These are phyloP conservation scores for Chionoecetes opilio DNA, from an alignment of 1,140 invertebrate genomes.

Conservation along the genomic window DNA sequence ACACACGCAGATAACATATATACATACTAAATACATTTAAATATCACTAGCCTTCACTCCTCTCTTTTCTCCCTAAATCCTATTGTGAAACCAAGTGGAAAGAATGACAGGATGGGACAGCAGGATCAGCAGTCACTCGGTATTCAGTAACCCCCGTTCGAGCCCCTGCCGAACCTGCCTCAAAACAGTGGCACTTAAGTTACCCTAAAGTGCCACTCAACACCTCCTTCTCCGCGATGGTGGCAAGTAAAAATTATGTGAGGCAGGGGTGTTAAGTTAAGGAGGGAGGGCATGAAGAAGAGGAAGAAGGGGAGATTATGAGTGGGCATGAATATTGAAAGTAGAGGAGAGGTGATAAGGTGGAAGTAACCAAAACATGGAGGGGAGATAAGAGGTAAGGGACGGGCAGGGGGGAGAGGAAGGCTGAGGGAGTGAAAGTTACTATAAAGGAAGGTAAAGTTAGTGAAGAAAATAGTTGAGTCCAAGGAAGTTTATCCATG, in stretches of 20 bases:
- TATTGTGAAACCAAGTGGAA: no score
- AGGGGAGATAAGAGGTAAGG: constrained; percentile 24
- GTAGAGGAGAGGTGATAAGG: constrained; percentile 36
- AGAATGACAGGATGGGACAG: background rate
- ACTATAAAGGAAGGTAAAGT: background rate
- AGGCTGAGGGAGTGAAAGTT: background rate
- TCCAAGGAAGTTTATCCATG: background rate
- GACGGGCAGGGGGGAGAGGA: no score
- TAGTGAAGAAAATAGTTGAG: background rate
- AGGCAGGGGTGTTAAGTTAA: background rate
- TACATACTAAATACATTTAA: background rate
- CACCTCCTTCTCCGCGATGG: background rate
- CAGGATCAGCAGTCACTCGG: background rate
- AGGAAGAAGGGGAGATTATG: constrained; percentile 35
- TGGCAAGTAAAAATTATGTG: constrained; percentile 36
- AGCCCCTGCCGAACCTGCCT: background rate
- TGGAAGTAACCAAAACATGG: background rate
- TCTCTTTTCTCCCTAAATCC: background rate
- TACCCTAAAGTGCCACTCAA: background rate
- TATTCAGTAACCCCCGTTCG: background rate
- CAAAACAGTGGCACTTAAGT: constrained; percentile 10
- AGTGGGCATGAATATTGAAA: background rate
- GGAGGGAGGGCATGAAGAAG: background rate
- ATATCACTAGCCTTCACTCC: background rate
- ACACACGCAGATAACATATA: no score